Percentiles rank a stretch among this genome's conserved stretches.
Evolutionary conservation across 2,888 invertebrate species (phyloP).

Genomic region (Orthosia cruda): DNA sequence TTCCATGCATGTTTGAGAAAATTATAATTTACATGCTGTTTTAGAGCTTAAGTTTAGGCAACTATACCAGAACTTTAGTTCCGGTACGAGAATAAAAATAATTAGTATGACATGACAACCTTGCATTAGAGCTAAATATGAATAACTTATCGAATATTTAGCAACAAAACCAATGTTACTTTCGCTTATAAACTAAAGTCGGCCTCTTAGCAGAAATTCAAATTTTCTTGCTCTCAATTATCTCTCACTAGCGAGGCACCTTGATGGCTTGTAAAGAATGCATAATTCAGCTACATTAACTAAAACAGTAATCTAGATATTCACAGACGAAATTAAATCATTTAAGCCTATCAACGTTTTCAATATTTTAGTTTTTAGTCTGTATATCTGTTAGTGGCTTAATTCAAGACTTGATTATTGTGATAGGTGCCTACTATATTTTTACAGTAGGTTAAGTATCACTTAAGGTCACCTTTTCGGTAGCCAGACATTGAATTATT

Average conservation of each 20-base stretch:
- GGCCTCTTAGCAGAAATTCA: conserved; percentile 41
- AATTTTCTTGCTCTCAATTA: conserved; percentile 35
- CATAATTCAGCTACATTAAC: conserved; percentile 50
- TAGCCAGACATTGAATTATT: too few species aligned
- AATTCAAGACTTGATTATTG: neutral
- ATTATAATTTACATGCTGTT: neutral
- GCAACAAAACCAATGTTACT: conserved; percentile 34
- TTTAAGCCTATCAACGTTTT: conserved; percentile 23
- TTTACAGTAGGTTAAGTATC: too few species aligned
- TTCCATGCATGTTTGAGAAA: too few species aligned
- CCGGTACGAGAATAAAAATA: conserved; percentile 14
- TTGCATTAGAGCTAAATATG: conserved; percentile 11
- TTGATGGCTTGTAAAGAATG: conserved; percentile 56
- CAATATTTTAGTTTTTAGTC: conserved; percentile 26
- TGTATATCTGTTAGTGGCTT: neutral
- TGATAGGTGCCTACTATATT: neutral
- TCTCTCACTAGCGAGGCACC: conserved; percentile 41
- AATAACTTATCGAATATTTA: conserved; percentile 36
- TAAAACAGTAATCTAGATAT: conserved; percentile 47
- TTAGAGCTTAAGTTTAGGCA: too few species aligned
- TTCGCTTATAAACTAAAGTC: conserved; percentile 26
- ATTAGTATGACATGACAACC: conserved; percentile 9
- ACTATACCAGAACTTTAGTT: neutral
- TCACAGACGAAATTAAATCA: conserved; percentile 34
- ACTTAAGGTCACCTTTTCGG: too few species aligned